phyloP scores from a whole-genome alignment of 2,113 vertebrate species.

The Sinocyclocheilus anophthalmus region DNA sequence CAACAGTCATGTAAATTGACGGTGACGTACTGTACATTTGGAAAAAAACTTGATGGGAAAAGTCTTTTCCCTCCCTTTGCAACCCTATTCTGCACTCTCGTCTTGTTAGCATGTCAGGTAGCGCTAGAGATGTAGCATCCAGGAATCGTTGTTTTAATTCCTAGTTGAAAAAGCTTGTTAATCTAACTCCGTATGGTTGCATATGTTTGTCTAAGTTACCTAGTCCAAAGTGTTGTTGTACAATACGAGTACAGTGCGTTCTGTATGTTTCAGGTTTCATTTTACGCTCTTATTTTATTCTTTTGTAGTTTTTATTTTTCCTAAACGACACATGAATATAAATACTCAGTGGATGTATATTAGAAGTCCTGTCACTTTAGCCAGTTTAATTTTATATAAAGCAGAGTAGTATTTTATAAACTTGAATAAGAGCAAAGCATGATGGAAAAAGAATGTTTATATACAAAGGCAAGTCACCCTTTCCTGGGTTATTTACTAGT shows the following conservation, averaged over 20 bases:
- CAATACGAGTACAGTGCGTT: slow-evolving; percentile 16
- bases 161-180: slow-evolving; percentile 69
- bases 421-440: slow-evolving; percentile 1
- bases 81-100: slow-evolving; percentile 3
- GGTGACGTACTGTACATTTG: slow-evolving; percentile 24
- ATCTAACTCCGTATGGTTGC: slow-evolving; percentile 62
- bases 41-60: slow-evolving; percentile 17
- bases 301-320: background rate
- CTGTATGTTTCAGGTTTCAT: slow-evolving; percentile 26
- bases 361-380: slow-evolving; percentile 35
- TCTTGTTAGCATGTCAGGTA: slow-evolving; percentile 77
- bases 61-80: background rate
- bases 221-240: slow-evolving; percentile 60
- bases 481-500: slow-evolving; percentile 20
- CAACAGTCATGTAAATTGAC: slow-evolving; percentile 11
- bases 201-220: slow-evolving; percentile 61
- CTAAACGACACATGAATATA: slow-evolving; percentile 22
- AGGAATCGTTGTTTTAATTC: slow-evolving; percentile 65
- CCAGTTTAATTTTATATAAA: slow-evolving; percentile 22
- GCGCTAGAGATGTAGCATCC: slow-evolving; percentile 81
- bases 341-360: slow-evolving; percentile 40
- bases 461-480: slow-evolving; percentile 13
- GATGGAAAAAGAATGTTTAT: slow-evolving; percentile 24
- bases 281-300: background rate
- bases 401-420: slow-evolving; percentile 23